Evolutionary conservation across 92 coral and sea anemone species (phyloP).

Genomic region (Metridium senile): DNA sequence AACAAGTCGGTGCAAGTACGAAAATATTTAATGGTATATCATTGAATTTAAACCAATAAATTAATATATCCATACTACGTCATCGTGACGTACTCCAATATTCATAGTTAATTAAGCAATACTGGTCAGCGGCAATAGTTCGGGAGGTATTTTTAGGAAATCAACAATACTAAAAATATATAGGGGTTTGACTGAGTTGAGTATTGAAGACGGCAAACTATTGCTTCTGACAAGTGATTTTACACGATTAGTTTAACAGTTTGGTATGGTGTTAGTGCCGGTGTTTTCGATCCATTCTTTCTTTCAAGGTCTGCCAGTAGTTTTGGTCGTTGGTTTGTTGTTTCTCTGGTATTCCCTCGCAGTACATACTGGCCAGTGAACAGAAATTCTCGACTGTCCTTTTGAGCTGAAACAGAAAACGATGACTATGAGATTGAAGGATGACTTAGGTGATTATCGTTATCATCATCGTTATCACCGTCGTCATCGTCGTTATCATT

Average conservation of each 20-base stretch:
- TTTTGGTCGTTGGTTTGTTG: background rate
- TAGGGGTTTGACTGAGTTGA: background rate
- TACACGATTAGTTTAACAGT: background rate
- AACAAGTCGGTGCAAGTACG: background rate
- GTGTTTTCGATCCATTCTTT: background rate
- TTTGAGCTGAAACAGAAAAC: background rate
- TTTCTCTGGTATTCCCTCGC: background rate
- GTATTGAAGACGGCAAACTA: background rate
- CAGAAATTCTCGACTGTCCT: background rate
- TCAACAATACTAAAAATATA: background rate
- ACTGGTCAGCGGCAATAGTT: constrained; percentile 6
- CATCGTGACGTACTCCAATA: background rate
- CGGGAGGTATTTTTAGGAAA: background rate
- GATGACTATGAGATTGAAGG: background rate
- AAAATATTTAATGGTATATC: constrained; percentile 4
- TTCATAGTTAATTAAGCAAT: background rate
- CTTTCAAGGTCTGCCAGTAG: background rate
- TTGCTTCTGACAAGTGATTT: background rate
- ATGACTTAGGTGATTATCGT: background rate
- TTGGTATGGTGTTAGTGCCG: background rate
- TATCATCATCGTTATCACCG: background rate
- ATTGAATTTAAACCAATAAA: background rate
- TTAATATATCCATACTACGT: background rate
- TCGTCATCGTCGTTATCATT: background rate
- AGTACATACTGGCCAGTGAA: background rate